These are phyloP conservation scores for Drosophila kanekoi DNA, from an alignment of 2,888 invertebrate genomes.

Conservation along the genomic window DNA sequence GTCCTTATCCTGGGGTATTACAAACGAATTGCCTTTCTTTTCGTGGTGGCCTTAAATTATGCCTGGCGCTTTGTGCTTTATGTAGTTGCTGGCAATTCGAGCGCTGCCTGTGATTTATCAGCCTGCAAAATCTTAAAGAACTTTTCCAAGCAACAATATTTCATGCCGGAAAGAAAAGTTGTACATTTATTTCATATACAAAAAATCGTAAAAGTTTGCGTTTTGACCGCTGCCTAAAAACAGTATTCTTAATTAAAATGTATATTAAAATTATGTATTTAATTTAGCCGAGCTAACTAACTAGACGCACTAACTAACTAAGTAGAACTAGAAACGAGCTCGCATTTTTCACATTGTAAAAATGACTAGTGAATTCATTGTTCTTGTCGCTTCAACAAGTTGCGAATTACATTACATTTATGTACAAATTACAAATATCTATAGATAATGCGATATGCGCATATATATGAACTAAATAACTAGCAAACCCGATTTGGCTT, in stretches of 20 bases:
- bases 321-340: slow-evolving; percentile 73
- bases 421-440: slow-evolving; percentile 37
- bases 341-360: slow-evolving; percentile 82
- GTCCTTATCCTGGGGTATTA: neutral
- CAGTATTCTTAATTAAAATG: slow-evolving; percentile 16
- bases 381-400: slow-evolving; percentile 64
- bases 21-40: slow-evolving; percentile 16
- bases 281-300: slow-evolving; percentile 47
- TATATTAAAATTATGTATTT: slow-evolving; percentile 15
- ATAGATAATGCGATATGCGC: neutral
- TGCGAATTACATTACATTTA: slow-evolving; percentile 49
- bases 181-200: slow-evolving; percentile 47
- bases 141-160: neutral
- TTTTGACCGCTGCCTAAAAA: slow-evolving; percentile 56
- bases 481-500: slow-evolving; percentile 75
- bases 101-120: slow-evolving; percentile 37
- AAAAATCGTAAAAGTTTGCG: slow-evolving; percentile 36
- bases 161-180: slow-evolving; percentile 27
- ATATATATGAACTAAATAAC: slow-evolving; percentile 34
- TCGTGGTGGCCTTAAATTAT: slow-evolving; percentile 21
- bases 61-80: slow-evolving; percentile 24
- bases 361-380: slow-evolving; percentile 81
- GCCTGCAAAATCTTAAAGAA: slow-evolving; percentile 6
- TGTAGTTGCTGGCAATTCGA: slow-evolving; percentile 14
- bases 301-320: slow-evolving; percentile 48